phyloP scores from a whole-genome alignment of 2,888 invertebrate species.

The Harmothoe impar region DNA sequence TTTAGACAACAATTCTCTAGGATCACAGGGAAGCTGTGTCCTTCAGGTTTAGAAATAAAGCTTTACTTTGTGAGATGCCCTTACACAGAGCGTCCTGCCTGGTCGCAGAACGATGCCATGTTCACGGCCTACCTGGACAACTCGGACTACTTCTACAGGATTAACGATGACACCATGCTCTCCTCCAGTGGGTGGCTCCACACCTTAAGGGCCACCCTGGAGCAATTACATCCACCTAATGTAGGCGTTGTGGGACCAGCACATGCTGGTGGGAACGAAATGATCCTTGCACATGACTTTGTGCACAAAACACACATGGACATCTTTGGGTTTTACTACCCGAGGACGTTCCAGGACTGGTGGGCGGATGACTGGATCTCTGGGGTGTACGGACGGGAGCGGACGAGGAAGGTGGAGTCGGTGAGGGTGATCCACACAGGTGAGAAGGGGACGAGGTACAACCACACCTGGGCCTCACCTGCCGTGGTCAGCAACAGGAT shows the following conservation, averaged over 20 bases:
- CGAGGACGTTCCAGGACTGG: constrained; percentile 70
- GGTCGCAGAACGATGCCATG: constrained; percentile 74
- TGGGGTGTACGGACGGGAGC: constrained; percentile 68
- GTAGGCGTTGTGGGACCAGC: constrained; percentile 71
- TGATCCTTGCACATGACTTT: constrained; percentile 71
- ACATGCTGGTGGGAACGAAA: constrained; percentile 68
- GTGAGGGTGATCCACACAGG: constrained; percentile 56
- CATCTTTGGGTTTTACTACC: constrained; percentile 71
- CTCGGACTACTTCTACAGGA: constrained; percentile 70
- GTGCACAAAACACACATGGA: constrained; percentile 69
- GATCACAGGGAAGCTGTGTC: constrained; percentile 55
- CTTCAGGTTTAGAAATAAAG: not conserved
- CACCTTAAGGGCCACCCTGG: constrained; percentile 60
- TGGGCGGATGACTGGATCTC: constrained; percentile 72
- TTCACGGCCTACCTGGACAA: constrained; percentile 71
- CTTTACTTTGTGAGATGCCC: constrained; percentile 69
- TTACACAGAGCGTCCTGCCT: constrained; percentile 69
- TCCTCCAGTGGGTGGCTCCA: constrained; percentile 28
- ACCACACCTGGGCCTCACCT: constrained; percentile 43
- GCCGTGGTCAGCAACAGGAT: not conserved
- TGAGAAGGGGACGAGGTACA: constrained; percentile 62
- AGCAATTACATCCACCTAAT: constrained; percentile 65
- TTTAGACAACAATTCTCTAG: constrained; percentile 61
- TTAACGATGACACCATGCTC: constrained; percentile 63
- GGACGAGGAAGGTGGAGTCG: constrained; percentile 65